Base-by-base conservation (phyloP, 2,888 invertebrate genomes). In the Lobophora halterata region DNA sequence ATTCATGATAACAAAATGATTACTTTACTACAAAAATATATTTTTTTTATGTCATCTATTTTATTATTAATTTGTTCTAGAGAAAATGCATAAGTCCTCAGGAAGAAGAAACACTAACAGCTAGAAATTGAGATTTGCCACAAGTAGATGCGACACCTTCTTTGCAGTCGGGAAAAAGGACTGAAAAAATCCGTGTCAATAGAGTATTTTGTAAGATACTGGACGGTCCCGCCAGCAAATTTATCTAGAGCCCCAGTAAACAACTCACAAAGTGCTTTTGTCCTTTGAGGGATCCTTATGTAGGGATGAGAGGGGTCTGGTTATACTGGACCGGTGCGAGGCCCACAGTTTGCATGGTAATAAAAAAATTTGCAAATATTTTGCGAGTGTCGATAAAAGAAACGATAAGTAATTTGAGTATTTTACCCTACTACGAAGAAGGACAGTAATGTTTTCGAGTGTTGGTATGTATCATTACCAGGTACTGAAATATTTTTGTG, bases 131-230 rank as follows among this genome's bases (percentile, higher is more conserved):
- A n/a, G n/a, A 14, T 14, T 14, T 14, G 3, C 5, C 14, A 14
- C 3, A 14, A 14, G 5, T 3, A 14, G 14, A 3, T 3, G 5
- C 14, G 3, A 2, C n/a, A 2, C 5, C 17, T 17, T 17, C 5
- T 5, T 6, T n/a, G 17, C 17, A 5, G 17, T 26, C 14, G 14
- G 3, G 7, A 26, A 21, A 36, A 23, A 35, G 18, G 25, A 25
- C 25, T 31, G 24, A 9, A 23, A 24, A 35, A 45, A 39, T 32
- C 14, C 17, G 42, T 35, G 42, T 29, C 35, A 39, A 42, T 26
- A 33, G 33, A 32, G 36, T 38, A 35, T 39, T 46, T 19, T 39
- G 25, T 27, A 46, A 36, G 35, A 46, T 21, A 31, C 18, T 23
- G 19, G 17, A 33, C 14, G 28, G 35, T 17, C 28, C 32, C 18